These are phyloP conservation scores for Griposia aprilina DNA, from an alignment of 2,888 invertebrate species.

Conservation along the genomic window DNA sequence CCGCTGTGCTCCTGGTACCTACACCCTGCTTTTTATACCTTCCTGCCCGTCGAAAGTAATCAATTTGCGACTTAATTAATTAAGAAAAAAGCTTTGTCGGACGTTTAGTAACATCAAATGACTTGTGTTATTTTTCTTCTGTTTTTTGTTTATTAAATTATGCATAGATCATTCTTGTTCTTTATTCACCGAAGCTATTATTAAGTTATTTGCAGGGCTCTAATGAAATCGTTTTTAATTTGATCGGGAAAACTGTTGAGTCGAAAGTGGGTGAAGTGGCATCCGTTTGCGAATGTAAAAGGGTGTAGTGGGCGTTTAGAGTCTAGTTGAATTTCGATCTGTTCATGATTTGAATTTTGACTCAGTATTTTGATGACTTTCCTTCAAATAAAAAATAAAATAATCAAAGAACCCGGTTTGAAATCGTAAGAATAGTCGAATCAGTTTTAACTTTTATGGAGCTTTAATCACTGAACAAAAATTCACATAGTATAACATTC, in stretches of 20 bases:
- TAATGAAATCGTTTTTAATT: constrained; percentile 40
- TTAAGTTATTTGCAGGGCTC: constrained; percentile 32
- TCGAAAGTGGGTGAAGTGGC: constrained; percentile 31
- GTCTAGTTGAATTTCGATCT: constrained; percentile 15
- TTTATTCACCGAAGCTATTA: constrained; percentile 29
- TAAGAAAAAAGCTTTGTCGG: constrained; percentile 84
- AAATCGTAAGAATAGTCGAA: background rate
- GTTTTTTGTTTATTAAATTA: constrained; percentile 61
- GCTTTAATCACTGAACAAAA: constrained; percentile 14
- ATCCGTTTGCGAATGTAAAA: constrained; percentile 16
- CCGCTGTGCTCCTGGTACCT: constrained; percentile 85
- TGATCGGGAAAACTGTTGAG: constrained; percentile 39
- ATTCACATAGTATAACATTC: constrained; percentile 5
- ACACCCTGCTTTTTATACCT: constrained; percentile 88
- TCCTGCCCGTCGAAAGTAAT: constrained; percentile 89
- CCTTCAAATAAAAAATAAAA: too few relatives aligned
- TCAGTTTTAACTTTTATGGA: background rate
- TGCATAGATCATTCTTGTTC: constrained; percentile 47
- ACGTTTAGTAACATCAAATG: constrained; percentile 71
- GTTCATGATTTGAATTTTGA: background rate
- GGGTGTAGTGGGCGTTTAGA: constrained; percentile 17
- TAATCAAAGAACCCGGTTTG: background rate
- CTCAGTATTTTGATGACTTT: background rate
- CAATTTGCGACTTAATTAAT: constrained; percentile 90
- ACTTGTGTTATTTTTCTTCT: constrained; percentile 65